These are phyloP conservation scores for Phoebastria nigripes DNA, from an alignment of 2,797 vertebrate genomes.

Conservation along the genomic window DNA sequence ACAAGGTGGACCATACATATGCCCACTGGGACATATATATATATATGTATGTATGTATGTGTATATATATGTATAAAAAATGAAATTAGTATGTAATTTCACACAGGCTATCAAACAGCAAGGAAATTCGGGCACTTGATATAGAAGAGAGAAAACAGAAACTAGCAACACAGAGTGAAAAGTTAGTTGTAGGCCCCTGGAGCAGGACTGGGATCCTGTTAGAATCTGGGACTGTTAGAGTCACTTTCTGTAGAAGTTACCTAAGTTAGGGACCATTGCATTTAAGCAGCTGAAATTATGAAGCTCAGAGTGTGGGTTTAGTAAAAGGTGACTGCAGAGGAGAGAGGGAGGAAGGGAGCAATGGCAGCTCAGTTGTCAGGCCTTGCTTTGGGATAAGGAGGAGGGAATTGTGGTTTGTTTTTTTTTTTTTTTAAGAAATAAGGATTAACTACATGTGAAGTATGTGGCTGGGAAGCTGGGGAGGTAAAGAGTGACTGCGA, in stretches of 20 bases:
- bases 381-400: background rate
- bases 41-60: background rate
- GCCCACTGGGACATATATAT: background rate
- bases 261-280: background rate
- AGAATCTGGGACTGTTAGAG: background rate
- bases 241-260: background rate
- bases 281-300: background rate
- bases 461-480: background rate
- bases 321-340: background rate
- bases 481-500: background rate
- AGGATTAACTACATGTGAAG: background rate
- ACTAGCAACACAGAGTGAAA: background rate
- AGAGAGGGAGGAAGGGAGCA: background rate
- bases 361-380: background rate
- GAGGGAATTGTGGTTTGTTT: fast-evolving
- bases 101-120: background rate
- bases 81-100: background rate
- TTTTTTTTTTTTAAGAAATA: background rate
- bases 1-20: background rate
- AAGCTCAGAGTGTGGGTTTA: background rate
- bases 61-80: background rate
- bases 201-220: background rate
- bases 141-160: background rate
- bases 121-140: background rate
- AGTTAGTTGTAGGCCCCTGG: background rate